Conservation (phyloP, 1,140 invertebrate species). For the Zaprionus capensis region DNA sequence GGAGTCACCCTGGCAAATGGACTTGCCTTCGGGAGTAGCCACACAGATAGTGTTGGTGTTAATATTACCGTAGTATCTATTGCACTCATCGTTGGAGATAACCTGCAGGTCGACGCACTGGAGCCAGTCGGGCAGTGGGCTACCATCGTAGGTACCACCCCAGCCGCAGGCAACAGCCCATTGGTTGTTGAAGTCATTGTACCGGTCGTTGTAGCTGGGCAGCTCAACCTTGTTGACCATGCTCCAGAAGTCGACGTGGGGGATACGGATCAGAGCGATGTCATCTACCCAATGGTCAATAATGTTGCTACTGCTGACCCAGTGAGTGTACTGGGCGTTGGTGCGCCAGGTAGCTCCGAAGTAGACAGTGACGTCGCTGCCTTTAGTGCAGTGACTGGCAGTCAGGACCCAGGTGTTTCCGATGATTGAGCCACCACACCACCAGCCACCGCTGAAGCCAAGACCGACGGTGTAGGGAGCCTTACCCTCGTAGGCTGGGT, state of each 20-base stretch:
- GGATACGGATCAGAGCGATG: conserved; percentile 58
- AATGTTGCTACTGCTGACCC: conserved; percentile 15
- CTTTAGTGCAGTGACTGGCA: conserved; percentile 86
- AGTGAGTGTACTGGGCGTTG: conserved; percentile 54
- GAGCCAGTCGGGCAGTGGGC: conserved; percentile 51
- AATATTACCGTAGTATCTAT: conserved; percentile 37
- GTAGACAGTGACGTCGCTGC: conserved; percentile 56
- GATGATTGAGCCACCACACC: conserved; percentile 85
- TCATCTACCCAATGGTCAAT: conserved; percentile 55
- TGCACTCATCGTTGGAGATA: conserved; percentile 28
- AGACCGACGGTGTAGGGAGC: conserved; percentile 85
- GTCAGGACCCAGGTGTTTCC: conserved; percentile 85
- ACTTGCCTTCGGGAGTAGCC: conserved; percentile 55
- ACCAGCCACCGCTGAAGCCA: conserved; percentile 58
- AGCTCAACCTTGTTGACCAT: conserved; percentile 59
- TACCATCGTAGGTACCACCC: conserved; percentile 49
- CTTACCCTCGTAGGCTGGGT: conserved; percentile 78
- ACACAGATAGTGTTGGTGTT: conserved; percentile 66
- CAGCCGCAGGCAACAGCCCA: conserved; percentile 66
- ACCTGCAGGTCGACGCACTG: conserved; percentile 58
- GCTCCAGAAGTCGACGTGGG: conserved; percentile 59
- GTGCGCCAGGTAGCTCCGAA: conserved; percentile 69
- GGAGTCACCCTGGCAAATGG: conserved; percentile 85
- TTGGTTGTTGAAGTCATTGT: conserved; percentile 41
- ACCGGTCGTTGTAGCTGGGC: conserved; percentile 54